A percentile compares a stretch with the other conserved stretches of the same genome.
Evolutionary conservation across 2,797 vertebrate genomes (phyloP).

Genomic region (Anabas testudineus): DNA sequence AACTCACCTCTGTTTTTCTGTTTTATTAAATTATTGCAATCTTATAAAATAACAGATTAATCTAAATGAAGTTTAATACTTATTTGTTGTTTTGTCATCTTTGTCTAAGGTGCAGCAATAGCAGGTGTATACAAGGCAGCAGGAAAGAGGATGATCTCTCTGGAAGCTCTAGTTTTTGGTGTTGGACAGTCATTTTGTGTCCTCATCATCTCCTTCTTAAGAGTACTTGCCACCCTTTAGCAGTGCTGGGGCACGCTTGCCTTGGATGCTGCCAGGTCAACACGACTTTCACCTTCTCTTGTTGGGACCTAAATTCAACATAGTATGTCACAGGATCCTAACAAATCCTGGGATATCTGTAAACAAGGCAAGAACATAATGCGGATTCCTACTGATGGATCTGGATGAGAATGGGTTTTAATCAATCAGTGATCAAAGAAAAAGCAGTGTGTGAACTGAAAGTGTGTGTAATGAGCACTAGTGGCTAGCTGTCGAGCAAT

Average conservation of each 20-base stretch:
- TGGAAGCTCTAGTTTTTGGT: constrained; percentile 93
- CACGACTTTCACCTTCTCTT: neutral
- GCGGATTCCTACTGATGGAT: constrained; percentile 39
- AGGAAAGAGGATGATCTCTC: constrained; percentile 93
- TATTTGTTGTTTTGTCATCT: neutral
- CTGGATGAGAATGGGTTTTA: neutral
- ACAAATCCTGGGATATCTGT: neutral
- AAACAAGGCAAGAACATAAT: constrained; percentile 30
- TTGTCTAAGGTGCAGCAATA: constrained; percentile 90
- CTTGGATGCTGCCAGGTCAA: neutral
- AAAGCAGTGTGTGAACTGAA: constrained; percentile 3
- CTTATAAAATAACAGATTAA: neutral
- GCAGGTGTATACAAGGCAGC: constrained; percentile 97
- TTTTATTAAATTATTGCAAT: neutral
- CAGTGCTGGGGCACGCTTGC: constrained; percentile 29
- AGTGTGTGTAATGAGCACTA: constrained; percentile 1
- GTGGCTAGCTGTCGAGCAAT: constrained; percentile 9
- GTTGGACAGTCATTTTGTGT: constrained; percentile 95
- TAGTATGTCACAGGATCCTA: constrained; percentile 4
- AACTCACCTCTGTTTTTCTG: neutral
- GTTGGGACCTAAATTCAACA: constrained; percentile 1
- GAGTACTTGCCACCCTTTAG: constrained; percentile 95
- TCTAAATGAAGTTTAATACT: neutral
- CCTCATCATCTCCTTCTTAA: constrained; percentile 93
- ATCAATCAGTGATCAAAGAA: constrained; percentile 1